Conservation (phyloP, 2,797 vertebrate species). For the Peromyscus aztecus region DNA sequence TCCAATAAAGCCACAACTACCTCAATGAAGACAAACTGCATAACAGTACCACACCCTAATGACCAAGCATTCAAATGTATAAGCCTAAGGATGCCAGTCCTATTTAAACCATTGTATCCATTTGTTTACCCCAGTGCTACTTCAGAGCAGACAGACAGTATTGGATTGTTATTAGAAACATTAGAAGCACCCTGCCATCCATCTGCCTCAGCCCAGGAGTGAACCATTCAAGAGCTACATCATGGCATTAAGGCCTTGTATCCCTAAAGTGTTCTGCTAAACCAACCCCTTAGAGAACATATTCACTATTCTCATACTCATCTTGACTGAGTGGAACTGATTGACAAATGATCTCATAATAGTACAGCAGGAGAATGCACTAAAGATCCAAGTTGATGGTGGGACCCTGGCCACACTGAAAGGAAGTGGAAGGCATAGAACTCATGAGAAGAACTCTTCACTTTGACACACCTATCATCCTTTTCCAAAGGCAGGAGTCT, state of each 20-base stretch:
- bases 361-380: neutral
- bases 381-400: neutral
- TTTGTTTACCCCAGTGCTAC: neutral
- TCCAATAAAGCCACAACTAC: neutral
- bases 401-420: neutral
- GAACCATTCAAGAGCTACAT: neutral
- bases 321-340: neutral
- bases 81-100: neutral
- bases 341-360: neutral
- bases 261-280: neutral
- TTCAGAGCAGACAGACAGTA: neutral
- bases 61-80: neutral
- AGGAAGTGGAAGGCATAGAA: neutral
- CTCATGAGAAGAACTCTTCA: neutral
- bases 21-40: neutral
- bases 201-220: neutral
- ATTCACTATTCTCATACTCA: neutral
- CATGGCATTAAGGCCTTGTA: neutral
- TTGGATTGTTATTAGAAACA: neutral
- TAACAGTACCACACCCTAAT: too few relatives aligned
- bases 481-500: neutral
- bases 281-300: neutral
- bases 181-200: neutral
- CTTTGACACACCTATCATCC: too few relatives aligned
- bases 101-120: neutral